Conservation (phyloP, 2,888 invertebrate species). For the Diaphora mendica region DNA sequence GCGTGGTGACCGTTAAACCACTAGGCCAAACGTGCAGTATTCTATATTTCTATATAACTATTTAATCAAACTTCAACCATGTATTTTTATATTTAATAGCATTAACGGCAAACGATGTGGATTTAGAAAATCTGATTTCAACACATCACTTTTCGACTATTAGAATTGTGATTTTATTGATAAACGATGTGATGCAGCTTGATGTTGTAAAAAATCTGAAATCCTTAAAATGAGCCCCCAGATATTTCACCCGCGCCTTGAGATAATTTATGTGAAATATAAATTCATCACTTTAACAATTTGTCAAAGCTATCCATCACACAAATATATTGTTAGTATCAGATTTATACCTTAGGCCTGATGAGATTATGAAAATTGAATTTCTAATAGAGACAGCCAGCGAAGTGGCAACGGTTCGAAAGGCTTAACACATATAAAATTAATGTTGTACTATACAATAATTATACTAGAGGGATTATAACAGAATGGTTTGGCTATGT, state of each 20-base stretch:
- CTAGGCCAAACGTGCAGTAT: too few relatives aligned
- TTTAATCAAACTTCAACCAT: too few relatives aligned
- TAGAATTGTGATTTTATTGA: too few relatives aligned
- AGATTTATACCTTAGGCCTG: neutral
- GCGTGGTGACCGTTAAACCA: too few relatives aligned
- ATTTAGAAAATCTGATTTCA: neutral
- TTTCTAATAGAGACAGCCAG: slow-evolving; percentile 7
- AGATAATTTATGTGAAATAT: too few relatives aligned
- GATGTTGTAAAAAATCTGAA: neutral
- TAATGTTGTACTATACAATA: neutral
- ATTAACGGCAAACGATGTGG: too few relatives aligned
- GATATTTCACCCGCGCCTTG: neutral
- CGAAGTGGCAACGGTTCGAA: neutral
- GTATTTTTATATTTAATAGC: too few relatives aligned
- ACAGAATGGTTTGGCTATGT: neutral
- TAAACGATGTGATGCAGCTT: too few relatives aligned
- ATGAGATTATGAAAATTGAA: slow-evolving; percentile 18
- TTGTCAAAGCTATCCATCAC: neutral
- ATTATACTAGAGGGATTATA: neutral
- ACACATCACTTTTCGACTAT: neutral
- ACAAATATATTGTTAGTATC: neutral
- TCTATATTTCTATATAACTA: too few relatives aligned
- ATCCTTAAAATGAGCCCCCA: neutral
- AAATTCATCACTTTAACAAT: neutral
- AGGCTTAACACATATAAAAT: slow-evolving; percentile 6